Evolutionary conservation across 2,888 invertebrate genomes (phyloP), one percentile per base, ranked within the genome.

Genomic region (Dryadula phaetusa): DNA sequence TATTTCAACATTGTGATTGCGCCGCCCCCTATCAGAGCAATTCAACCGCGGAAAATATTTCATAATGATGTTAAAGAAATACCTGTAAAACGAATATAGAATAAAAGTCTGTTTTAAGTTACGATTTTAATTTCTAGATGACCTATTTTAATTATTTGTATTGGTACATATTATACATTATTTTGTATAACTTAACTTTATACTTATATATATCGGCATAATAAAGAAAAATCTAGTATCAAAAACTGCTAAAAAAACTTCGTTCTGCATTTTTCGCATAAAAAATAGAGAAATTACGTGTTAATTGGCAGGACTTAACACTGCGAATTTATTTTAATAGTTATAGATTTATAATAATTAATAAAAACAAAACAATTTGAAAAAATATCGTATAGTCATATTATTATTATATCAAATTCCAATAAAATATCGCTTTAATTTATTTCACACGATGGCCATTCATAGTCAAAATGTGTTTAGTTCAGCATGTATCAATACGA

Each of bases 1-100:
- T 92, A 92, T 74, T 92, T 92, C 72, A 91, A 92, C 70, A 92
- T 92, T 22, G 92, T 92, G 34, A 92, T 92, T 53, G 92, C 92
- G 0, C 92, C 92, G 1, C 92, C 92, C 1, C 92, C 90, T 1
- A 90, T 92, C 47, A 90, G 90, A 74, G 82, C 91, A 3, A 67
- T 91, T 12, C 90, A 89, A 63, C 89, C 92, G 1, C 81, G 92
- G 60, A 91, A 92, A 77, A 72, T 87, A 58, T 28, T 90, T 25
- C 79, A 82, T 46, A 81, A 75, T 34, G 86, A 86, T 14, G 73
- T 64, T 10, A 84, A 79, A 62, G 77, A 79, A 72, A 64, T 77
- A 54, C 58, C 76, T 4, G 66, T 76, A 20, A 88, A 87, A 76
- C 76, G 79, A 74, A 75, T 77, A 25, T 78, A 69, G 69, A 60